Conservation (phyloP, 2,888 invertebrate genomes). For the Campoplex capitator region DNA sequence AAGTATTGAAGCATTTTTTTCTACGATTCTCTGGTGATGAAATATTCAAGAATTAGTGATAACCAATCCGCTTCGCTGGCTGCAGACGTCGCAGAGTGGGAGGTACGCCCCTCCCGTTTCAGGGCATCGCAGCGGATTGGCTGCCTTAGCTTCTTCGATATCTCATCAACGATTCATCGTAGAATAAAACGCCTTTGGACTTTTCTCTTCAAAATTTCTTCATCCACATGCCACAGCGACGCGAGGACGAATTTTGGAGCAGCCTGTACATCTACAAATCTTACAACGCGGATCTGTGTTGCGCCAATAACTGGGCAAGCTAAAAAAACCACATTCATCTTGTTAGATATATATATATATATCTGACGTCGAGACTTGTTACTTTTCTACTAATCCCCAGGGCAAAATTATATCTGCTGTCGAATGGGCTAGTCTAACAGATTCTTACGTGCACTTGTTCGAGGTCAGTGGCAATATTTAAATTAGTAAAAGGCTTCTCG, state of each 20-base stretch:
- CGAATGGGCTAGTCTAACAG: neutral
- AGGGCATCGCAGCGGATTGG: neutral
- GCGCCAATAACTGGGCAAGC: constrained; percentile 46
- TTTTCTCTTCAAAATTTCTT: neutral
- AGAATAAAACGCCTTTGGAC: neutral
- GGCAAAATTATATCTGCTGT: neutral
- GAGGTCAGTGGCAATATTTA: constrained; percentile 8
- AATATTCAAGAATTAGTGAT: neutral
- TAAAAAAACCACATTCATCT: constrained; percentile 29
- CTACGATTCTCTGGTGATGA: neutral
- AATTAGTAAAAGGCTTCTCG: neutral
- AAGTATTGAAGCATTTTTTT: neutral
- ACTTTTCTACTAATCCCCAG: constrained; percentile 10
- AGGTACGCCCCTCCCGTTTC: neutral
- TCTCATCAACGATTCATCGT: too few relatives aligned
- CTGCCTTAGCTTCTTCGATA: too few relatives aligned
- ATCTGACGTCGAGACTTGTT: neutral
- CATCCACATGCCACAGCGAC: neutral
- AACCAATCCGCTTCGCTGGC: neutral
- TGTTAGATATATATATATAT: neutral
- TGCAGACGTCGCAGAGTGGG: neutral
- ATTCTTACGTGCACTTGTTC: constrained; percentile 8
- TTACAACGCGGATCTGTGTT: constrained; percentile 37
- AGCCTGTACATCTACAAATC: constrained; percentile 2
- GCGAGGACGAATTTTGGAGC: neutral